phyloP scores from a whole-genome alignment of 2,113 vertebrate species.

The Caretta caretta region DNA sequence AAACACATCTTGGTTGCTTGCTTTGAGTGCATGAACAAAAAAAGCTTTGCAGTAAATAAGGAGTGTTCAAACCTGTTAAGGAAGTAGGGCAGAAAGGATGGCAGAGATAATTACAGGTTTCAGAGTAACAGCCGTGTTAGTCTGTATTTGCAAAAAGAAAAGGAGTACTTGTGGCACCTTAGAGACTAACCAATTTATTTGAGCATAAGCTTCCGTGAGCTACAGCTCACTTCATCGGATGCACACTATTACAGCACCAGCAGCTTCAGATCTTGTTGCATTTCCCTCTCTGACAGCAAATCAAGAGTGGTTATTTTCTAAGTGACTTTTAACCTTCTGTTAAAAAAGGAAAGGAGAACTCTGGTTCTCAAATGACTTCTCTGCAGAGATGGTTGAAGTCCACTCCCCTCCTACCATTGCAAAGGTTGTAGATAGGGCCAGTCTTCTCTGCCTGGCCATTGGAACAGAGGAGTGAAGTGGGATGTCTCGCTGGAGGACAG shows the following conservation, averaged over 20 bases:
- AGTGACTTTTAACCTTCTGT: background rate
- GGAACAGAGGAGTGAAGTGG: background rate
- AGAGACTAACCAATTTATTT: too few species aligned
- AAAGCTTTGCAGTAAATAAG: slow-evolving; percentile 44
- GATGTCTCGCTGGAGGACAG: background rate
- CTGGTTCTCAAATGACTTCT: background rate
- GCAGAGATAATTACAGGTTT: slow-evolving; percentile 42
- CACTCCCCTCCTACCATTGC: background rate
- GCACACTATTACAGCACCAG: background rate
- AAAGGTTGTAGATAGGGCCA: background rate
- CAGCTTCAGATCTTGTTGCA: background rate
- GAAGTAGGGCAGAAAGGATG: slow-evolving; percentile 17
- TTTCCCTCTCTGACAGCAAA: slow-evolving; percentile 54
- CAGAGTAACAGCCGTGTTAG: too few species aligned
- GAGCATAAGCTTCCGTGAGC: too few species aligned
- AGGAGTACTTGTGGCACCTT: too few species aligned
- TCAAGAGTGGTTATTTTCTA: slow-evolving; percentile 46
- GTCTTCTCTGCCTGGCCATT: background rate
- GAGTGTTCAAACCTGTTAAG: slow-evolving; percentile 36
- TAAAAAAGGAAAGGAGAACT: background rate
- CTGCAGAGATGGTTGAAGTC: background rate
- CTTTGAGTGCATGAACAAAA: background rate
- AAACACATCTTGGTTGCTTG: background rate
- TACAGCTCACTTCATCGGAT: too few species aligned
- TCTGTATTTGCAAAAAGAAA: too few species aligned